These are phyloP conservation scores for Dryomyza anilis DNA, from an alignment of 2,888 invertebrate genomes.

Conservation along the genomic window DNA sequence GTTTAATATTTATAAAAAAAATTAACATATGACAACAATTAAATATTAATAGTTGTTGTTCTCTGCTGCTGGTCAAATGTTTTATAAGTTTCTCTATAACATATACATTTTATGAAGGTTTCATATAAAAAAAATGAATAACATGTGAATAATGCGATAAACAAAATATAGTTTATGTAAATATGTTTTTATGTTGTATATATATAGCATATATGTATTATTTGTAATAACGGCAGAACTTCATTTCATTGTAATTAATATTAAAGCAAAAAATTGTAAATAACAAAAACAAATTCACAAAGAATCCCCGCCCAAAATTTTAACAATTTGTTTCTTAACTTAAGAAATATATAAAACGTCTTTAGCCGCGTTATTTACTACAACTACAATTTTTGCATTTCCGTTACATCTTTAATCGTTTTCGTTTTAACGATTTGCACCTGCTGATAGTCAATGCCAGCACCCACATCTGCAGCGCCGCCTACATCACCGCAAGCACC, in stretches of 20 bases:
- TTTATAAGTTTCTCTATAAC: background rate
- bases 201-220: background rate
- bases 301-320: too few species aligned
- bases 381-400: conserved; percentile 57
- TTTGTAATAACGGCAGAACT: conserved; percentile 5
- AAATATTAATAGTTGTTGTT: background rate
- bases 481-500: conserved; percentile 45
- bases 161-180: conserved; percentile 1
- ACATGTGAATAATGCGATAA: background rate
- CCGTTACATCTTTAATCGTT: conserved; percentile 53
- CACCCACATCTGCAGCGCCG: conserved; percentile 40
- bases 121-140: conserved; percentile 11
- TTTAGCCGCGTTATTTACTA: conserved; percentile 26
- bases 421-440: conserved; percentile 56
- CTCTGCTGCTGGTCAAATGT: background rate
- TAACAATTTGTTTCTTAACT: conserved; percentile 17
- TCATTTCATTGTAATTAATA: background rate
- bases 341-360: background rate
- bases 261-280: background rate
- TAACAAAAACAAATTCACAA: background rate
- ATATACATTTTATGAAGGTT: background rate
- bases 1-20: background rate
- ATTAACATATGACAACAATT: background rate
- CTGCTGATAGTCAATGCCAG: conserved; percentile 45
- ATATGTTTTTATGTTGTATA: background rate